Evolutionary conservation across 2,888 invertebrate species (phyloP), one percentile per base, ranked within the genome.

Genomic region (Caradrina kadenii): DNA sequence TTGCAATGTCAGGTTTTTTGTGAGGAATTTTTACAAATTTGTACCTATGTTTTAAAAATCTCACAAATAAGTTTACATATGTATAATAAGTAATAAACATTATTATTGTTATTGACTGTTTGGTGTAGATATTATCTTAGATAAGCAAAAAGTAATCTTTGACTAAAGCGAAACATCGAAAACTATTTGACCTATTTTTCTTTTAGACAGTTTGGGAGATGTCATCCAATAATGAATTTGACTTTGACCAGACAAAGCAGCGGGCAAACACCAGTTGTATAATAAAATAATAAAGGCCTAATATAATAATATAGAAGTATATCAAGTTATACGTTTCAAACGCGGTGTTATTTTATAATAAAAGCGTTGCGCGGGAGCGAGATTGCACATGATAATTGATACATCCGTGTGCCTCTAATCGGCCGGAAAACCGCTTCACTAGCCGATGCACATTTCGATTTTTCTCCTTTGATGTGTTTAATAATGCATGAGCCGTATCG

Each of bases 391-490:
- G 89, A 91, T 94, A 94, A 94, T 94, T 93, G 92, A 93, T 93
- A 93, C 91, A 91, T 90, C 90, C 90, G 87, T 86, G 90, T 89
- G 91, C 78, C 80, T 91, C 86, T 94, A 95, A 95, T 95, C 95
- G 93, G 85, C 84, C 84, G 95, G 94, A 94, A 95, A 95, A 93
- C 91, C 93, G 87, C 91, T 95, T 94, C 92, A 93, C 95, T 92
- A 88, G 88, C 89, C 94, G 92, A 74, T 95, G 95, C 90, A 92
- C 95, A 95, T 93, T 94, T 92, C 93, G 93, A 95, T 95, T 95
- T 95, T 95, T 95, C 95, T 95, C 94, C 95, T 95, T 95, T 95
- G 95, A 95, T 95, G 94, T 95, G 95, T 95, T 94, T 92, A 94
- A 94, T 94, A 95, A 94, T 94, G 93, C 94, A 94, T 94, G 93